phyloP scores from a whole-genome alignment of 2,797 vertebrate genomes.

The Mionectes olivaceus region DNA sequence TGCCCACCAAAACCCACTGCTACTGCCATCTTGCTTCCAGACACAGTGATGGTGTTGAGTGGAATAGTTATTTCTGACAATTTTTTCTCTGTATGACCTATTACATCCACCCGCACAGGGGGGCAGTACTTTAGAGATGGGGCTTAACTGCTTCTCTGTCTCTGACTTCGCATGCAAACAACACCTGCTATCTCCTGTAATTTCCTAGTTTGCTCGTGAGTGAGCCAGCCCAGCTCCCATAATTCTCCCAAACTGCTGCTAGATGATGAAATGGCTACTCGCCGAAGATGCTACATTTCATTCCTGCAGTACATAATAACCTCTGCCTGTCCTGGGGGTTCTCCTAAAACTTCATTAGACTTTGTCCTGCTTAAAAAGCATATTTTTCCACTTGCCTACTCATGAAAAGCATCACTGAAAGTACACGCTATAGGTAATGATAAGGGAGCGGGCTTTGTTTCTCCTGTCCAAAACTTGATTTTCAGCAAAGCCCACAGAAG shows the following conservation, averaged over 20 bases:
- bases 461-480: not conserved
- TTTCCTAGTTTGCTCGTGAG: not conserved
- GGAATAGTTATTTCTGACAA: not conserved
- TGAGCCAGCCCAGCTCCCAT: not conserved
- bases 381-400: constrained; percentile 8
- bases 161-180: not conserved
- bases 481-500: not conserved
- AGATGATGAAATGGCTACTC: not conserved
- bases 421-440: not conserved
- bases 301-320: not conserved
- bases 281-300: rapidly evolving
- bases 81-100: not conserved
- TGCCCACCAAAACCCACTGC: not conserved
- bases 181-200: not conserved
- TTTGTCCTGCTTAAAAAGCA: not conserved
- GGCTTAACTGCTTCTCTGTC: not conserved
- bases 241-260: not conserved
- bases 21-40: rapidly evolving
- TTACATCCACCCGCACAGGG: not conserved
- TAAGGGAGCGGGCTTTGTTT: rapidly evolving
- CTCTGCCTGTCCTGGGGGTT: not conserved
- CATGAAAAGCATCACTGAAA: not conserved
- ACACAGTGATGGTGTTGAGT: not conserved
- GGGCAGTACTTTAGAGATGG: not conserved
- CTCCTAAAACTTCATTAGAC: not conserved